phyloP scores from a whole-genome alignment of 2,797 vertebrate genomes.

The Diplodus puntazzo region DNA sequence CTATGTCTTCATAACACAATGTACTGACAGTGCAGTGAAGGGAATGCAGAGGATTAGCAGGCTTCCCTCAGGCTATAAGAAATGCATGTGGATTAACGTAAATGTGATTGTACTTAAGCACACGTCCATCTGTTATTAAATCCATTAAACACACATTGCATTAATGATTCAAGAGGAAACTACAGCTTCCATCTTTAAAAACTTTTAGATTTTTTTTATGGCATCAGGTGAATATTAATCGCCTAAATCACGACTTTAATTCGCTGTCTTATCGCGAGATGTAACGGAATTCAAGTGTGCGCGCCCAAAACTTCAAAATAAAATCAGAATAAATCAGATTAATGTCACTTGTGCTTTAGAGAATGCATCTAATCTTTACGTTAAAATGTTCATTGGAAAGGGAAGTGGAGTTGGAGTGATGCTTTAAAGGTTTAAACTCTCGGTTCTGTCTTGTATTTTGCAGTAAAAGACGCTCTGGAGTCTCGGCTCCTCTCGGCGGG shows the following conservation, averaged over 20 bases:
- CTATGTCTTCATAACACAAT: not conserved
- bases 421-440: not conserved
- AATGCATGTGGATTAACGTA: constrained; percentile 42
- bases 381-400: not conserved
- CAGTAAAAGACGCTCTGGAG: constrained; percentile 12
- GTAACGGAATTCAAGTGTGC: not conserved
- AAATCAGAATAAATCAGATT: not conserved
- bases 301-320: not conserved
- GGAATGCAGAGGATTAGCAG: constrained; percentile 27
- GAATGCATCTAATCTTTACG: not conserved
- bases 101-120: constrained; percentile 40
- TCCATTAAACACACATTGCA: constrained; percentile 42
- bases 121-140: constrained; percentile 58
- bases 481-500: constrained; percentile 9
- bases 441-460: not conserved
- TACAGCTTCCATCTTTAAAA: not conserved
- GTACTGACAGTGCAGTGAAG: not conserved
- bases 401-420: not conserved
- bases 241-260: too few relatives aligned
- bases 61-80: constrained; percentile 22
- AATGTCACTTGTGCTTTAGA: not conserved
- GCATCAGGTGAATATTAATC: not conserved
- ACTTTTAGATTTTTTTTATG: not conserved
- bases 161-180: constrained; percentile 10
- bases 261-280: not conserved